phyloP scores from a whole-genome alignment of 1,140 invertebrate species.

The Anoplophora glabripennis region DNA sequence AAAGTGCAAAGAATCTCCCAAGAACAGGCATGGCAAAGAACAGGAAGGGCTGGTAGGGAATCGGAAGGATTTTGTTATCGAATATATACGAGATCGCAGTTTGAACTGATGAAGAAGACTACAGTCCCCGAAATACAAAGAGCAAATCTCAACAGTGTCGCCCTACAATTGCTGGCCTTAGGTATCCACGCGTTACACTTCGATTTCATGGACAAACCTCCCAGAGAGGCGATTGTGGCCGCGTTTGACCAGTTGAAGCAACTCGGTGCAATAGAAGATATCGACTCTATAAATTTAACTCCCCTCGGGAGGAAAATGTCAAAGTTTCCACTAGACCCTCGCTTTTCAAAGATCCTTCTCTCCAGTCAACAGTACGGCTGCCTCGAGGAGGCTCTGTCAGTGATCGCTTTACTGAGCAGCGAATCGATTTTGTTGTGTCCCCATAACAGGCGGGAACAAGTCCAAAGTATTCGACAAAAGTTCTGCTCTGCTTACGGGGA shows the following conservation, averaged over 20 bases:
- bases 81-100: slow-evolving; percentile 68
- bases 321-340: slow-evolving; percentile 88
- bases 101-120: slow-evolving; percentile 66
- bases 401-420: slow-evolving; percentile 57
- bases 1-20: slow-evolving; percentile 82
- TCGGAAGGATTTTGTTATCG: slow-evolving; percentile 80
- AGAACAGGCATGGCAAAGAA: slow-evolving; percentile 89
- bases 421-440: slow-evolving; percentile 61
- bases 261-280: slow-evolving; percentile 69
- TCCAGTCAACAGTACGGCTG: slow-evolving; percentile 75
- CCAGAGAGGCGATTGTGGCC: slow-evolving; percentile 63
- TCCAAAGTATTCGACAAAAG: slow-evolving; percentile 67
- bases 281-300: slow-evolving; percentile 62
- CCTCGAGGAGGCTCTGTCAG: slow-evolving; percentile 74
- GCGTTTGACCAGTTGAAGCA: slow-evolving; percentile 70
- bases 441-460: slow-evolving; percentile 64
- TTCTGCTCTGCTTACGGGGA: slow-evolving; percentile 88
- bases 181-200: slow-evolving; percentile 80
- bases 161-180: slow-evolving; percentile 77
- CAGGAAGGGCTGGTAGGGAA: slow-evolving; percentile 87
- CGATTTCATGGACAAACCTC: slow-evolving; percentile 89
- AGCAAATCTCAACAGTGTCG: slow-evolving; percentile 44
- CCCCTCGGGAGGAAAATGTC: slow-evolving; percentile 81
- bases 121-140: slow-evolving; percentile 85
- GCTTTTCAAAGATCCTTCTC: slow-evolving; percentile 81